Evolutionary conservation across 2,888 invertebrate species (phyloP), one percentile per base, ranked within the genome.

Genomic region (Brachynemurus nebulosus): DNA sequence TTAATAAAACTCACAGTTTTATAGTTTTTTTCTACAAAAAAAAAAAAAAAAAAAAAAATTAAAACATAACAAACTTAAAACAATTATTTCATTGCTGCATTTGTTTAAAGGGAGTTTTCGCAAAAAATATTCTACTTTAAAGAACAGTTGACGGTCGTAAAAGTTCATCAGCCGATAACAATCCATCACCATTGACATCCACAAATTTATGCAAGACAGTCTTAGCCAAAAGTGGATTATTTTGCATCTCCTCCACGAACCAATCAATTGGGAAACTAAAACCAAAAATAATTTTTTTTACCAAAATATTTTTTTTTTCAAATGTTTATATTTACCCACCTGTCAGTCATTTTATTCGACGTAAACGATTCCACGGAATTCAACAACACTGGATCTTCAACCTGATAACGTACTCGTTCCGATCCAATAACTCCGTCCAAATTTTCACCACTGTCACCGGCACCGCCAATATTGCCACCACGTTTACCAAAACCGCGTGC

Each of bases 191-290:
- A 30, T 49, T 49, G 9, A 25, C 39, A 23, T 49, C 49, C 2
- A 49, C 49, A 37, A 49, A 49, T 47, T 49, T 49, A 14, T 45
- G 47, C 18, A 49, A 44, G 14, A 49, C 33, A 17, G 44, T 44
- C 35, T 39, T 43, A 20, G 49, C 47, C 20, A 49, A 45, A 3
- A 45, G 23, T 36, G 49, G 49, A 36, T 49, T 49, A 20, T 33
- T 41, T 43, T 49, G 47, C 49, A 49, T 49, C 44, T 45, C 47
- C 17, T 49, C 49, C 4, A 45, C 49, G n/a, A 49, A 43, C 49
- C 49, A 49, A 12, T 49, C 49, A 30, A 49, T 17, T 11, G 49
- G 49, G 36, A 49, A 49, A 39, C 49, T 49, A 20, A 2, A 43
- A 45, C n/a, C 44, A 35, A 12, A 20, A 2, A 18, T 12, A 21